A percentile compares a stretch with the other conserved stretches of the same genome.
These are phyloP conservation scores for Hemiscyllium ocellatum DNA, from an alignment of 2,113 vertebrate species.

Conservation along the genomic window DNA sequence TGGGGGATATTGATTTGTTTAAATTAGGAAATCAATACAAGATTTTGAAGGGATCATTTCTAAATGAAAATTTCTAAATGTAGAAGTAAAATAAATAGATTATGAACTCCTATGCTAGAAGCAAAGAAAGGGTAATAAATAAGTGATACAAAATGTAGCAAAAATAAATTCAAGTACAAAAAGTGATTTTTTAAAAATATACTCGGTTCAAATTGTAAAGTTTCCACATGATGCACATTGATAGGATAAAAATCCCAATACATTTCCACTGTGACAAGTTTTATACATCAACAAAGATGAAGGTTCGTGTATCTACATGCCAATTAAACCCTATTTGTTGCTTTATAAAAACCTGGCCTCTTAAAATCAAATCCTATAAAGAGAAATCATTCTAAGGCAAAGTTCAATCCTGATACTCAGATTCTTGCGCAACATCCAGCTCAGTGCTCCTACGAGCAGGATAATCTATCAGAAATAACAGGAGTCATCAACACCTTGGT, in stretches of 20 bases:
- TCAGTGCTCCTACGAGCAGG: not conserved
- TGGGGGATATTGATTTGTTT: too few species aligned
- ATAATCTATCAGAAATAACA: not conserved
- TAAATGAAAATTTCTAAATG: not conserved
- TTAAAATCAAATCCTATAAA: not conserved
- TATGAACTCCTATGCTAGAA: not conserved
- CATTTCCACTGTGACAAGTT: not conserved
- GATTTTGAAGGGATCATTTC: not conserved
- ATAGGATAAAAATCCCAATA: not conserved
- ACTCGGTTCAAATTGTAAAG: not conserved
- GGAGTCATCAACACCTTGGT: not conserved
- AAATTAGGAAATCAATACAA: slow-evolving; percentile 10
- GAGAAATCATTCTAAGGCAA: not conserved
- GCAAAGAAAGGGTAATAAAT: not conserved
- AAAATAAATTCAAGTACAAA: not conserved
- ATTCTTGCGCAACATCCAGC: not conserved
- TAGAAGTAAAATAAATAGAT: not conserved
- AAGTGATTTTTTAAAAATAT: not conserved
- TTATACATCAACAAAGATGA: not conserved
- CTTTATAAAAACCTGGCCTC: not conserved
- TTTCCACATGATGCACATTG: not conserved
- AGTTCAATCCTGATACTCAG: not conserved
- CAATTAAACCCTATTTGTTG: not conserved
- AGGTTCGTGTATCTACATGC: not conserved
- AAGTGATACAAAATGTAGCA: not conserved